Evolutionary conservation across 1,140 invertebrate genomes (phyloP).

Genomic region (Cydia splendana): DNA sequence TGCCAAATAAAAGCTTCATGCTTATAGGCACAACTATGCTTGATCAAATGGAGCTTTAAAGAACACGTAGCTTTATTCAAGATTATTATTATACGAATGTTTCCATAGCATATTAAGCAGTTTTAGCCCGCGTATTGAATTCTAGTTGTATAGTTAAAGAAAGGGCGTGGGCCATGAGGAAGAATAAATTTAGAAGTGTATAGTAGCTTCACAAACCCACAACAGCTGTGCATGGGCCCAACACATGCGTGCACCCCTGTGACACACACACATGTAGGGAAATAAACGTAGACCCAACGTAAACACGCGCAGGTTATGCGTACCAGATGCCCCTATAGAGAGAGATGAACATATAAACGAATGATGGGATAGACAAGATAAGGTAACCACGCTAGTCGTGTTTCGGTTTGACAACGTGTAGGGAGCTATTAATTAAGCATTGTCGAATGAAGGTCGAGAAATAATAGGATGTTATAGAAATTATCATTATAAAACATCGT

Average conservation of each 20-base stretch:
- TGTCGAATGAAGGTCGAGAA: constrained; percentile 67
- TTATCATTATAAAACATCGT: constrained; percentile 40
- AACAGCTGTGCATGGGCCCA: constrained; percentile 69
- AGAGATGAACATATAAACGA: constrained; percentile 61
- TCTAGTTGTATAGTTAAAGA: constrained; percentile 43
- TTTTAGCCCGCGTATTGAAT: constrained; percentile 53
- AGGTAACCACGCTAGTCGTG: constrained; percentile 48
- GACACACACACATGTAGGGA: constrained; percentile 41
- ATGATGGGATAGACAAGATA: constrained; percentile 59
- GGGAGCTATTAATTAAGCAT: constrained; percentile 72
- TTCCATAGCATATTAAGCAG: constrained; percentile 64
- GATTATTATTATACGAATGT: constrained; percentile 42
- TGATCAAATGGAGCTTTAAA: constrained; percentile 21
- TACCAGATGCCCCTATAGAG: constrained; percentile 76
- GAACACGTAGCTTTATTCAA: constrained; percentile 36
- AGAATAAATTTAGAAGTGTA: constrained; percentile 76
- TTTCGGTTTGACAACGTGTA: constrained; percentile 66
- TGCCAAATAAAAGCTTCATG: constrained; percentile 6
- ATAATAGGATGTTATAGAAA: constrained; percentile 62
- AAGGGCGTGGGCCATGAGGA: constrained; percentile 74
- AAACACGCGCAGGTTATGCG: constrained; percentile 77
- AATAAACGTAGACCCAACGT: constrained; percentile 64
- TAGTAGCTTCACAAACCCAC: constrained; percentile 63
- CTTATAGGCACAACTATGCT: background rate
- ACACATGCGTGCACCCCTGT: constrained; percentile 39